Percentiles rank a stretch among this genome's conserved stretches.
Conservation (phyloP, 2,797 vertebrate genomes). For the Chaetodon trifasciatus region DNA sequence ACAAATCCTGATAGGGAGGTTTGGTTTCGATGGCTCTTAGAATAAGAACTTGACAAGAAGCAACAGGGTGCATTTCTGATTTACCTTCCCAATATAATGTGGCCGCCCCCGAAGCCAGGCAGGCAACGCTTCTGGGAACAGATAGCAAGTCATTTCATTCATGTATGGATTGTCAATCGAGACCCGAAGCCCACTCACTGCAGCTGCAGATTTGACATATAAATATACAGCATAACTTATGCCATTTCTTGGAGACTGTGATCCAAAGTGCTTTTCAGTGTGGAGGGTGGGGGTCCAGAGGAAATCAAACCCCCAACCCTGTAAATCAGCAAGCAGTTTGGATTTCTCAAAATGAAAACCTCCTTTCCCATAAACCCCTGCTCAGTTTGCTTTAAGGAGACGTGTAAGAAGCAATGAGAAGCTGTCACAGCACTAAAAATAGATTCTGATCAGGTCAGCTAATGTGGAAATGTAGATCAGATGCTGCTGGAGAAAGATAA, state of each 20-base stretch:
- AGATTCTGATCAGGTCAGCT: slow-evolving; percentile 16
- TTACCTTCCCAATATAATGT: slow-evolving; percentile 68
- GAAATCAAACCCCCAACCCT: slow-evolving; percentile 56
- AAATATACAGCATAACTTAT: slow-evolving; percentile 58
- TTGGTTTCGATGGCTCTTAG: slow-evolving; percentile 12
- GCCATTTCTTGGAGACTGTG: slow-evolving; percentile 41
- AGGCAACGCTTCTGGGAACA: slow-evolving; percentile 40
- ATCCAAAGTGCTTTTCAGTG: slow-evolving; percentile 64
- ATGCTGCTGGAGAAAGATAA: neutral
- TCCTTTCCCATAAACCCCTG: slow-evolving; percentile 39
- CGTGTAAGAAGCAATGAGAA: slow-evolving; percentile 16
- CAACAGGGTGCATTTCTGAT: slow-evolving; percentile 71
- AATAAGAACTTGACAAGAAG: slow-evolving; percentile 51
- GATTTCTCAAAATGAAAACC: slow-evolving; percentile 65
- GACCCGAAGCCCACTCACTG: slow-evolving; percentile 6
- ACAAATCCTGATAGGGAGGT: neutral
- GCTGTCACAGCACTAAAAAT: neutral
- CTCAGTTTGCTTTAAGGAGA: slow-evolving; percentile 48
- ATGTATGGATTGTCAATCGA: slow-evolving; percentile 52
- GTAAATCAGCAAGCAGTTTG: slow-evolving; percentile 64
- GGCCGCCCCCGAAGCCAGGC: slow-evolving; percentile 21
- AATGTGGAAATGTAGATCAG: slow-evolving; percentile 13
- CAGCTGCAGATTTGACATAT: slow-evolving; percentile 54
- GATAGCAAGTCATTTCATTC: slow-evolving; percentile 64
- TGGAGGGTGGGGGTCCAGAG: slow-evolving; percentile 48